Evolutionary conservation across 1,140 invertebrate genomes (phyloP), one percentile per base, ranked within the genome.

Genomic region (Drosophila orosa): DNA sequence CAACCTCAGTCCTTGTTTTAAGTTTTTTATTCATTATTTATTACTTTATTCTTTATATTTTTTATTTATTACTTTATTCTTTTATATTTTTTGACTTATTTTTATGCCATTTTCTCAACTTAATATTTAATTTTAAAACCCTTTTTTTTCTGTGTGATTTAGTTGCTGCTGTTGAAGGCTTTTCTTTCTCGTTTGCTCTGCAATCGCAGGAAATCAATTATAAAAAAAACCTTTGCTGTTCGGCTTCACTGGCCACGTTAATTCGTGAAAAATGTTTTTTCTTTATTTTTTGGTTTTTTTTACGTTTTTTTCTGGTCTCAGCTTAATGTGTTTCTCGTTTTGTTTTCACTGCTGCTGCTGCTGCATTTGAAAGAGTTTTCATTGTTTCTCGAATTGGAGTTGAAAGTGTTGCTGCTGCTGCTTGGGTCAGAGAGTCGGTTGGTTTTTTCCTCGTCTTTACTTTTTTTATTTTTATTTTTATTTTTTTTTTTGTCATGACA

Each of bases 121-220:
- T 22, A 15, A 29, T 13, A 13, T 50, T 29, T 6, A 15, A 4
- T 19, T 3, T 19, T 15, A 15, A 9, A 22, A 22, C 12, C 2
- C n/a, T n/a, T 9, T 22, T 15, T 52, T 52, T 27, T 17, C 29
- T 5, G 48, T 52, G 48, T 52, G 3, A 22, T 33, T 52, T 35
- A 52, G 50, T 35, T 52, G 50, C 31, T 79, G 68, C 42, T 67
- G 55, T 63, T 80, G 50, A 74, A 74, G 73, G 44, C 73, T 75
- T 75, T 75, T 74, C 58, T 74, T 74, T 74, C 72, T 65, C 71
- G 72, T 71, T 66, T 47, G 71, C 63, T 61, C 57, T 56, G 67
- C 78, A 86, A 85, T 81, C 82, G 82, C 61, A 81, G 82, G 82
- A 85, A 85, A 85, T 81, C 82, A 85, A 85, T 85, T 85, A 85